phyloP scores from a whole-genome alignment of 2,113 vertebrate genomes.

The Gnathonemus longibarbis region DNA sequence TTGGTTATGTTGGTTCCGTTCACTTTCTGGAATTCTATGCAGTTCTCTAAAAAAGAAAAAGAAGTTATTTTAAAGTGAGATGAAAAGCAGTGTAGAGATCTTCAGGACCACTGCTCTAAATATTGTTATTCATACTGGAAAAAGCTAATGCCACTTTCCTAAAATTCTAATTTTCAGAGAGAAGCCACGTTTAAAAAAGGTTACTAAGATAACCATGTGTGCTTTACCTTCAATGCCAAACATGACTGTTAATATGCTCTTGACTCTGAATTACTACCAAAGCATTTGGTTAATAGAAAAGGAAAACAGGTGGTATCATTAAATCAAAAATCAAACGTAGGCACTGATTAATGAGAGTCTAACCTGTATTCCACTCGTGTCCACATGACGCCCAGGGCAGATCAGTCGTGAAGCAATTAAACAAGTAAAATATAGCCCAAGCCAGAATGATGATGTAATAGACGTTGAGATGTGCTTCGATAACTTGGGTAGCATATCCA shows the following conservation, averaged over 20 bases:
- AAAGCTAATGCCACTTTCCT: not conserved
- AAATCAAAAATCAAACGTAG: not conserved
- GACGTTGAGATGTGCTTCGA: constrained; percentile 89
- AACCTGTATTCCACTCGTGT: constrained; percentile 98
- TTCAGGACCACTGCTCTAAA: not conserved
- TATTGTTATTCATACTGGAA: not conserved
- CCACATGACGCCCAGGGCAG: constrained; percentile 94
- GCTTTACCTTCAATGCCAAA: not conserved
- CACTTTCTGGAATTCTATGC: constrained; percentile 85
- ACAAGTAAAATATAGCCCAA: constrained; percentile 98
- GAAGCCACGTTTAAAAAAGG: not conserved
- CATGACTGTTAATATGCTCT: not conserved
- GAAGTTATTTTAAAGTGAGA: not conserved
- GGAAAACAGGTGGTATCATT: not conserved
- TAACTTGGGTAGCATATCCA: constrained; percentile 96
- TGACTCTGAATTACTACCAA: not conserved
- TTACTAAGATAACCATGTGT: not conserved
- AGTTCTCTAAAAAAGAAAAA: constrained; percentile 70
- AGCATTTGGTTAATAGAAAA: not conserved
- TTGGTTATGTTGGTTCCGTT: constrained; percentile 84
- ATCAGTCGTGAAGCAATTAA: constrained; percentile 93
- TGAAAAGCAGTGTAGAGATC: not conserved
- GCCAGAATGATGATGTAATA: constrained; percentile 97
- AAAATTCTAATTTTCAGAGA: not conserved
- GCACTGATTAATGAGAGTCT: constrained; percentile 18